Evolutionary conservation across 2,888 invertebrate genomes (phyloP), one percentile per base, ranked within the genome.

Genomic region (Lydus trimaculatus): DNA sequence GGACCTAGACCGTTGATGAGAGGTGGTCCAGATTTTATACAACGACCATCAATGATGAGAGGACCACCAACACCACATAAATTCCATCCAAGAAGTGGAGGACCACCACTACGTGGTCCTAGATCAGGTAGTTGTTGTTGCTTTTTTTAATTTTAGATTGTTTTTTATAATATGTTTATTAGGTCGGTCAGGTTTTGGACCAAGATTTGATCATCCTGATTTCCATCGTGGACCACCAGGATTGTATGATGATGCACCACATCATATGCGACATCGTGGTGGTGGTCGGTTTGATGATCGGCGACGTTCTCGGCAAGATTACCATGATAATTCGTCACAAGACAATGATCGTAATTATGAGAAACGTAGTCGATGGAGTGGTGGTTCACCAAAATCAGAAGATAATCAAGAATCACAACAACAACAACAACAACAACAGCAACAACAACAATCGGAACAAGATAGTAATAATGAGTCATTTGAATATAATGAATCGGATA

Each of bases 181-280:
- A 82, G 60, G 83, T 83, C 66, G 82, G 11, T 20, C 48, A 20
- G 48, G 73, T 43, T 78, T 75, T 68, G 84, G 74, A 70, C 78
- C 75, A 63, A 78, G 78, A 20, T 80, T 80, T 64, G 81, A 80
- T n/a, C 81, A 79, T 7, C 82, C 81, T n/a, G 81, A 79, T 58
- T 78, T 78, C 60, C 75, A 74, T 56, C 80, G 83, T 8, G 81
- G 80, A n/a, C 81, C 79, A 61, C 75, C 76, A 28, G 75, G 75
- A 33, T 68, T 76, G 33, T 80, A 74, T 63, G 78, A 78, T 23
- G 76, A 77, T 8, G 67, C 36, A 11, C 36, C 72, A 64, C 73
- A 65, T 5, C 66, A 66, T 61, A 62, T 68, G 66, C 73, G 61
- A 43, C 73, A 62, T 73, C 75, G 67, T 75, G 74, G 48, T 48